phyloP scores from a whole-genome alignment of 2,113 vertebrate species.

The Salvelinus namaycush region DNA sequence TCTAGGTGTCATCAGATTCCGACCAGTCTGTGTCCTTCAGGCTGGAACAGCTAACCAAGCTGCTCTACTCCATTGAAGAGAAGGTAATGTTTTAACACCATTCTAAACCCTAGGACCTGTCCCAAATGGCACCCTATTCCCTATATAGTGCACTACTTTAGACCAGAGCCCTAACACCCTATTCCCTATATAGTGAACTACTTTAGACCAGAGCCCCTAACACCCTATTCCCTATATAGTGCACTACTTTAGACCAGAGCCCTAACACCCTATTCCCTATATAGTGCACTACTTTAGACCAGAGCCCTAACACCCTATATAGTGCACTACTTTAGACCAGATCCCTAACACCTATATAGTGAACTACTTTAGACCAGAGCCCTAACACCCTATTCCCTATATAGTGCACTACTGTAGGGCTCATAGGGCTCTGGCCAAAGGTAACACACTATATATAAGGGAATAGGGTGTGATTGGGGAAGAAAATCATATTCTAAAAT shows the following conservation, averaged over 20 bases:
- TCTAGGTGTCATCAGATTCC: constrained; percentile 78
- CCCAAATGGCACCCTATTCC: background rate
- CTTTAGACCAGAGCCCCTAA: background rate
- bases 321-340: background rate
- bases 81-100: constrained; percentile 76
- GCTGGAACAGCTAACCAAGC: constrained; percentile 86
- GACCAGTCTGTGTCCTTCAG: constrained; percentile 77
- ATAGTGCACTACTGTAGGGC: background rate
- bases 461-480: background rate
- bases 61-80: constrained; percentile 92
- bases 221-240: background rate
- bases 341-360: background rate
- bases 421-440: too few species aligned
- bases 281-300: background rate
- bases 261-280: background rate
- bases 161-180: too few species aligned
- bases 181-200: background rate
- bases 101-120: background rate
- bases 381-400: background rate
- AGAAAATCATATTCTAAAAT: background rate
- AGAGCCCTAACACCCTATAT: background rate
- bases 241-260: background rate
- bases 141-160: background rate
- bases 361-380: background rate
- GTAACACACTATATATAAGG: background rate